phyloP scores from a whole-genome alignment of 2,113 vertebrate genomes.

The Atlantisia rogersi region DNA sequence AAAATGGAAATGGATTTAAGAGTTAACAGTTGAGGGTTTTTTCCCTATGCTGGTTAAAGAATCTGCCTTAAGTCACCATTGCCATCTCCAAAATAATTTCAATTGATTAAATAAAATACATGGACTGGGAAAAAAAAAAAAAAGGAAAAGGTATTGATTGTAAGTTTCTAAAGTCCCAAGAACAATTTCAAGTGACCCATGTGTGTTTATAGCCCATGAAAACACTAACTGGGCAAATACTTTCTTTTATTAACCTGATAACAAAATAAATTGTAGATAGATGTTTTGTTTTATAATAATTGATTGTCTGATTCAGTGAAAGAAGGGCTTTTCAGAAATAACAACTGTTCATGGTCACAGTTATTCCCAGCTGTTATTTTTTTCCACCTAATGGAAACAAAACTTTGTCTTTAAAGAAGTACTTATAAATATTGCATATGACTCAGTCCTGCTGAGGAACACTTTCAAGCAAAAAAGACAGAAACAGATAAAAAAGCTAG shows the following conservation, averaged over 20 bases:
- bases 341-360: not conserved
- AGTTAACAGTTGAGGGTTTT: not conserved
- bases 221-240: not conserved
- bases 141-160: not conserved
- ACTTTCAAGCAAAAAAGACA: constrained; percentile 9
- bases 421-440: constrained; percentile 10
- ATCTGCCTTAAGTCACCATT: not conserved
- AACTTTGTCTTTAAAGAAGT: not conserved
- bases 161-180: not conserved
- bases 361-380: not conserved
- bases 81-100: not conserved
- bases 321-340: constrained; percentile 5
- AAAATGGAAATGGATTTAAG: constrained; percentile 11
- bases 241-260: not conserved
- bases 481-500: not conserved
- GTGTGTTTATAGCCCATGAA: not conserved
- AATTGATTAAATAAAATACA: constrained; percentile 27
- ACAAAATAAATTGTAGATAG: constrained; percentile 15
- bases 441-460: not conserved
- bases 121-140: not conserved
- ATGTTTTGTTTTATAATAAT: constrained; percentile 3
- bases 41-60: not conserved
- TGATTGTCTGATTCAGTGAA: constrained; percentile 6
- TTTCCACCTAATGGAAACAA: not conserved
- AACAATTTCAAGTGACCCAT: not conserved